A percentile compares a stretch with the other conserved stretches of the same genome.
phyloP scores from a whole-genome alignment of 2,888 invertebrate species.

The Germaria angustata region DNA sequence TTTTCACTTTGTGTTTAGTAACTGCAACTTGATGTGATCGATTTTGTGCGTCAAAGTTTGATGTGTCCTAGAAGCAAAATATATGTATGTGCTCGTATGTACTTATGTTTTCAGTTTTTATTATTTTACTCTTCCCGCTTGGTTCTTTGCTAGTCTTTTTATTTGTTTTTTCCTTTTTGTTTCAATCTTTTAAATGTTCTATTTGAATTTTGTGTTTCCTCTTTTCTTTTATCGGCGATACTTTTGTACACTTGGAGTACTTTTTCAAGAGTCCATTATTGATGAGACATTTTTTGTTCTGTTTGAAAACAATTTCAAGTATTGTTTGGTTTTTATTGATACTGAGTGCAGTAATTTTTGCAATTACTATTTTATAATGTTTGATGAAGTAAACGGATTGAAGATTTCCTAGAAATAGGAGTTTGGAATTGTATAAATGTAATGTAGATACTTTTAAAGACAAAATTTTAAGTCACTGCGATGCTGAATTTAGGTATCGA shows the following conservation, averaged over 20 bases:
- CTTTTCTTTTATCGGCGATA: slow-evolving; percentile 3
- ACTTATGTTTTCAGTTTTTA: not conserved
- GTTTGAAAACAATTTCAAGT: slow-evolving; percentile 32
- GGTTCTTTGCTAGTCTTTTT: too few relatives aligned
- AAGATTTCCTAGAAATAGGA: slow-evolving; percentile 18
- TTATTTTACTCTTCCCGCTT: slow-evolving; percentile 5
- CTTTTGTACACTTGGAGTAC: slow-evolving; percentile 28
- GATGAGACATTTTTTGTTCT: slow-evolving; percentile 4
- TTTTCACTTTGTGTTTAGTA: too few relatives aligned
- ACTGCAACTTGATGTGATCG: slow-evolving; percentile 34
- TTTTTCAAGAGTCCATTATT: slow-evolving; percentile 45
- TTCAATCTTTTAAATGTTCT: slow-evolving; percentile 16
- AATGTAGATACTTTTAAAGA: too few relatives aligned
- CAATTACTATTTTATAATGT: slow-evolving; percentile 35
- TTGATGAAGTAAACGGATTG: slow-evolving; percentile 16
- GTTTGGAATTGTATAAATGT: not conserved
- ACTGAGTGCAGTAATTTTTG: slow-evolving; percentile 46
- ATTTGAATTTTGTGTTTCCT: slow-evolving; percentile 13
- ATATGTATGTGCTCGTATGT: not conserved
- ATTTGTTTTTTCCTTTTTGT: slow-evolving; percentile 3
- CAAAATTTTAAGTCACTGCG: too few relatives aligned
- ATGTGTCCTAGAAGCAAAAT: not conserved
- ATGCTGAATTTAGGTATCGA: too few relatives aligned
- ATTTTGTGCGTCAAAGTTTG: slow-evolving; percentile 17
- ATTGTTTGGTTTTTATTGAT: slow-evolving; percentile 41